Conservation (phyloP, 2,797 vertebrate species). For the Astyanax mexicanus region DNA sequence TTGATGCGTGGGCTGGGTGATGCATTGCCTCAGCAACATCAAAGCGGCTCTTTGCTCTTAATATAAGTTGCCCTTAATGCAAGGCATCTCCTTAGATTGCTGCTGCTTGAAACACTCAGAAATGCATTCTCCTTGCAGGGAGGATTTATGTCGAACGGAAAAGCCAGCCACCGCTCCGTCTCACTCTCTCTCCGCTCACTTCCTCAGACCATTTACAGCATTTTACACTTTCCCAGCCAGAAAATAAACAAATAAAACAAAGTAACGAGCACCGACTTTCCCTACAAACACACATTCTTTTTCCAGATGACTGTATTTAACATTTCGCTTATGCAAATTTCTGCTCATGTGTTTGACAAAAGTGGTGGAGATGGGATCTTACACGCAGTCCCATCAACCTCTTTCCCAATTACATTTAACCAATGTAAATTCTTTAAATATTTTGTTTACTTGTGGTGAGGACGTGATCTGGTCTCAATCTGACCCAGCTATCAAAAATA, state of each 20-base stretch:
- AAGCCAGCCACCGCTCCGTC: constrained; percentile 48
- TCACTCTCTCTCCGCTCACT: constrained; percentile 45
- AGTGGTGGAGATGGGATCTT: constrained; percentile 39
- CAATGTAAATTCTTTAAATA: constrained; percentile 1
- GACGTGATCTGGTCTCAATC: too few relatives aligned
- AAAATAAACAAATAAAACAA: background rate
- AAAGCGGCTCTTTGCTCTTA: constrained; percentile 75
- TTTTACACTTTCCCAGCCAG: background rate
- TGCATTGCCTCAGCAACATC: constrained; percentile 92
- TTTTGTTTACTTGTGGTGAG: too few relatives aligned
- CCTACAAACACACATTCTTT: constrained; percentile 71
- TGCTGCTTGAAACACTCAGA: constrained; percentile 38
- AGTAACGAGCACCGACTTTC: constrained; percentile 67
- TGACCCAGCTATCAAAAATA: too few relatives aligned
- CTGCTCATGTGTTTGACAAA: constrained; percentile 55
- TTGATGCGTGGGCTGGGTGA: constrained; percentile 92
- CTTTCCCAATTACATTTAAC: background rate
- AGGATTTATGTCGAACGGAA: constrained; percentile 48
- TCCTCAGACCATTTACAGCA: constrained; percentile 57
- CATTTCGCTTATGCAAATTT: constrained; percentile 73
- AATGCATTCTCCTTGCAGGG: constrained; percentile 62
- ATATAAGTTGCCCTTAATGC: constrained; percentile 50
- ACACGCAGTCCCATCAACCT: background rate
- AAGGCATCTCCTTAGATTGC: constrained; percentile 35
- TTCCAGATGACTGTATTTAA: constrained; percentile 71